These are phyloP conservation scores for Crypturellus tataupa DNA, from an alignment of 2,797 vertebrate genomes.

Conservation along the genomic window DNA sequence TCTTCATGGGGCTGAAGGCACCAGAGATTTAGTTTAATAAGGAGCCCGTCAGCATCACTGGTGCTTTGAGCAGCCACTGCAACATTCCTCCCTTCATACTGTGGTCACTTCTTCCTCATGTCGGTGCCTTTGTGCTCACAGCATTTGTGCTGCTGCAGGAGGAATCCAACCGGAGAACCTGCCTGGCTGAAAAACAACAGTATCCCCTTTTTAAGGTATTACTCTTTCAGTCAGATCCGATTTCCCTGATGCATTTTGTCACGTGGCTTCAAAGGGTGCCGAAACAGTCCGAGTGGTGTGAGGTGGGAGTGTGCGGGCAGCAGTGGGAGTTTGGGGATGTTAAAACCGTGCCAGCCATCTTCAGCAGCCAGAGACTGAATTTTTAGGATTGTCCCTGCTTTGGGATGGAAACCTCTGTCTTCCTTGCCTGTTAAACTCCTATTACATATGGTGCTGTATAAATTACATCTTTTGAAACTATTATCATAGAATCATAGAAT, in stretches of 20 bases:
- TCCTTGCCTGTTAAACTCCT: background rate
- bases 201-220: background rate
- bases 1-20: background rate
- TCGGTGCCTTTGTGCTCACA: background rate
- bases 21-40: background rate
- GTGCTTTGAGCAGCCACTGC: background rate
- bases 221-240: background rate
- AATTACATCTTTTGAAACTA: constrained; percentile 46
- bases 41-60: background rate
- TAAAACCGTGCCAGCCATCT: background rate
- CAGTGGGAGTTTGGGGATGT: background rate
- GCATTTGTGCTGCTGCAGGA: background rate
- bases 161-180: background rate
- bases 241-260: background rate
- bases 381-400: background rate
- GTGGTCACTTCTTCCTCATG: background rate
- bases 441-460: constrained; percentile 20
- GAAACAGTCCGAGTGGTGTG: background rate
- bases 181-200: background rate
- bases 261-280: background rate
- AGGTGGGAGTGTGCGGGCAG: background rate
- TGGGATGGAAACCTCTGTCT: background rate
- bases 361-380: background rate
- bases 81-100: background rate
- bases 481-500: too few species aligned